Evolutionary conservation across 2,113 vertebrate genomes (phyloP).

Genomic region (Spheniscus mendiculus): DNA sequence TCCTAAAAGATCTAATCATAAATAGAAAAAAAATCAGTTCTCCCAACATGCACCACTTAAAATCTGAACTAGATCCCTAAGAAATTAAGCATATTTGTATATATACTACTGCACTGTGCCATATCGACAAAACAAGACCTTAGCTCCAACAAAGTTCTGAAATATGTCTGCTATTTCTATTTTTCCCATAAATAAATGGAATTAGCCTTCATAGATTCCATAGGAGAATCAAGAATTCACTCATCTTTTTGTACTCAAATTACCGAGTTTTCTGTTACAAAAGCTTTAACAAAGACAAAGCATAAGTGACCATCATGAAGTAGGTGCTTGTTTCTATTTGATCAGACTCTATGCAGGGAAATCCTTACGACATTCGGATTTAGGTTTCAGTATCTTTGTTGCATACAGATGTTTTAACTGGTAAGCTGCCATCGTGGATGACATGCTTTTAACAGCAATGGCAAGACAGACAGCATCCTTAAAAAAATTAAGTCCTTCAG

Average conservation of each 20-base stretch:
- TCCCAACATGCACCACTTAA: neutral
- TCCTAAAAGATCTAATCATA: neutral
- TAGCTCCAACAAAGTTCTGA: neutral
- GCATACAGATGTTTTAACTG: neutral
- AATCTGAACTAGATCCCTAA: neutral
- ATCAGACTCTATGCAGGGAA: neutral
- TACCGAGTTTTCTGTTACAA: neutral
- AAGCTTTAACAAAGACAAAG: neutral
- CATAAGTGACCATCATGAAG: neutral
- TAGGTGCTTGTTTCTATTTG: neutral
- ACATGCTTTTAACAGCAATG: neutral
- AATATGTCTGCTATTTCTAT: neutral
- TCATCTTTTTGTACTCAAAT: neutral
- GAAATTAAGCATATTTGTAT: neutral
- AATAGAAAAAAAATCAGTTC: neutral
- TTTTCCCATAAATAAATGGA: neutral
- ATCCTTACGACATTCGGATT: neutral
- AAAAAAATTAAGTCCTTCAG: neutral
- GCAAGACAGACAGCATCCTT: neutral
- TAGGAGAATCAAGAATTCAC: neutral
- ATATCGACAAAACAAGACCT: neutral
- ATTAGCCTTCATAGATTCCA: neutral
- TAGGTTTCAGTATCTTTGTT: neutral
- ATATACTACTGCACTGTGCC: neutral
- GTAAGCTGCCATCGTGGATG: neutral